These are phyloP conservation scores for Ascidia mentula DNA, from an alignment of 23 tunicate genomes.

Conservation along the genomic window DNA sequence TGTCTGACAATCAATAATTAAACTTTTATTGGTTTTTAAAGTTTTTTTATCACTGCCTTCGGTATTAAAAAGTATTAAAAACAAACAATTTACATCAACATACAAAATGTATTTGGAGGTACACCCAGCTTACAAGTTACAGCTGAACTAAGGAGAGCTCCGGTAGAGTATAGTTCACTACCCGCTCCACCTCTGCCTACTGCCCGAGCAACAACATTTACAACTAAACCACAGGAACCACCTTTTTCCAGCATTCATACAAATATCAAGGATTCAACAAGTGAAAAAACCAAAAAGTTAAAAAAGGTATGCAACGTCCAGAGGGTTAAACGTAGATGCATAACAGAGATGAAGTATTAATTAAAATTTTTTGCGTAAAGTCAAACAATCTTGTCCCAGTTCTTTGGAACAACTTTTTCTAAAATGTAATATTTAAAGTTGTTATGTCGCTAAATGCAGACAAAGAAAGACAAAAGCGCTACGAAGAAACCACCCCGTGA, in stretches of 20 bases:
- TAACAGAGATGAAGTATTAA: too few species aligned
- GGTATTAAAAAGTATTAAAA: too few species aligned
- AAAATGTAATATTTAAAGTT: too few species aligned
- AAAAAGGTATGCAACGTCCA: conserved; percentile 9
- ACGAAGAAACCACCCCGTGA: conserved; percentile 72
- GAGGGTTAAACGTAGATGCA: not conserved
- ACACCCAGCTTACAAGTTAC: not conserved
- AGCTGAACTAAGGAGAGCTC: conserved; percentile 2
- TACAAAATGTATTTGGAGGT: not conserved
- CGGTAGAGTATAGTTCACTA: conserved; percentile 10
- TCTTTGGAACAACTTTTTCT: too few species aligned
- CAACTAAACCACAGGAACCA: not conserved
- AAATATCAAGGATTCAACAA: too few species aligned
- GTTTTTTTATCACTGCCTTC: too few species aligned
- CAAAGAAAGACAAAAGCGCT: conserved; percentile 22
- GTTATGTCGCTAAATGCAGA: too few species aligned
- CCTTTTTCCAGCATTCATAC: not conserved
- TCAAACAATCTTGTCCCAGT: too few species aligned
- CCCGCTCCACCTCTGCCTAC: not conserved
- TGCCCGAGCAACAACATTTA: not conserved
- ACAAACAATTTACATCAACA: not conserved
- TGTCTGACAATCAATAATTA: too few species aligned
- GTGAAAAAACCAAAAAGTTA: conserved; percentile 21
- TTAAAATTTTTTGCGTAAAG: too few species aligned
- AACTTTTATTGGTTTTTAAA: too few species aligned